These are phyloP conservation scores for Tachycineta bicolor DNA, from an alignment of 2,113 vertebrate genomes.

Conservation along the genomic window DNA sequence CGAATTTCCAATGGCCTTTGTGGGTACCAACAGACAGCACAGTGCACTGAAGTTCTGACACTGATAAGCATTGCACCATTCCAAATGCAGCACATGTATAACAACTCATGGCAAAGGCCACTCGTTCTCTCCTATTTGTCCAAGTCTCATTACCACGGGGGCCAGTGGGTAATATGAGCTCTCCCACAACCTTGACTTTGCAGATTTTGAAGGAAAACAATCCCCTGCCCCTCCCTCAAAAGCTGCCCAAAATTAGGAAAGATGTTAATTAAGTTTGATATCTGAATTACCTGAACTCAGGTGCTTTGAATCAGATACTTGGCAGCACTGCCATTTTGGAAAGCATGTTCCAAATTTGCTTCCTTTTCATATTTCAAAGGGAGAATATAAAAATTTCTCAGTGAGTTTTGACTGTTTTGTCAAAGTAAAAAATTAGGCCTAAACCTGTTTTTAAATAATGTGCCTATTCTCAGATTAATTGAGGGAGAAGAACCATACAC, in stretches of 20 bases:
- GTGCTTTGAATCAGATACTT: not conserved
- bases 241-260: not conserved
- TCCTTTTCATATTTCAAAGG: not conserved
- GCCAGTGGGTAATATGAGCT: not conserved
- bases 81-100: not conserved
- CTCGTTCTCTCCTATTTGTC: not conserved
- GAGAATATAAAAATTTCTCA: not conserved
- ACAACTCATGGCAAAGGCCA: not conserved
- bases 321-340: not conserved
- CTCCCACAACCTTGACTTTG: not conserved
- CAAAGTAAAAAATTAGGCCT: conserved; percentile 44
- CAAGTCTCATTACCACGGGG: not conserved
- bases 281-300: not conserved
- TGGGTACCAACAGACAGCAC: not conserved
- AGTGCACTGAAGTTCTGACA: not conserved
- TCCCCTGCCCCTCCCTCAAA: not conserved
- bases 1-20: not conserved
- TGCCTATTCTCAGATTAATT: conserved; percentile 4
- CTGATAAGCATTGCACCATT: not conserved
- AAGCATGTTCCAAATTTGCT: not conserved
- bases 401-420: conserved; percentile 18
- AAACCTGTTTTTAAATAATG: conserved; percentile 35
- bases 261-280: not conserved
- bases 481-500: not conserved
- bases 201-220: not conserved